These are phyloP conservation scores for Oreochromis grahami DNA, from an alignment of 2,797 vertebrate genomes.

Conservation along the genomic window DNA sequence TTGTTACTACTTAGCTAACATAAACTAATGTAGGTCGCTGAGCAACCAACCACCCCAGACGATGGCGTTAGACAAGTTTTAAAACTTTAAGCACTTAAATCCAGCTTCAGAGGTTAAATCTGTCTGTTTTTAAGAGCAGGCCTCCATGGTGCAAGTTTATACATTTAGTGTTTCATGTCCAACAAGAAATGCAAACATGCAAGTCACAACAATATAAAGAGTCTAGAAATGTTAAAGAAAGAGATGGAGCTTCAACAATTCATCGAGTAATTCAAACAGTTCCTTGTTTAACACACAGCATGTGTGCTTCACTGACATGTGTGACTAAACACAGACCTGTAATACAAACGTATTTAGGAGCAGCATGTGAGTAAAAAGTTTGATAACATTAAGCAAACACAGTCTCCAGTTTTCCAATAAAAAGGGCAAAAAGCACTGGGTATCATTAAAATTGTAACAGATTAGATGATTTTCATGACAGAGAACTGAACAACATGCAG, in stretches of 20 bases:
- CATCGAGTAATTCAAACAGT: background rate
- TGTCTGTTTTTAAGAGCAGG: background rate
- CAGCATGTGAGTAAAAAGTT: background rate
- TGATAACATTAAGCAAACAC: background rate
- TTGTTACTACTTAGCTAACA: background rate
- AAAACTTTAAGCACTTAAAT: background rate
- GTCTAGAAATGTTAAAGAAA: background rate
- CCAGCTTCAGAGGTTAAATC: background rate
- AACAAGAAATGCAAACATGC: background rate
- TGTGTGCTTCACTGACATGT: background rate
- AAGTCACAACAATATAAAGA: background rate
- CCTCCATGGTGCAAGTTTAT: background rate
- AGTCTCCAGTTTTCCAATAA: background rate
- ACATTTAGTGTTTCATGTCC: background rate
- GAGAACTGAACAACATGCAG: background rate
- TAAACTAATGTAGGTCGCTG: background rate
- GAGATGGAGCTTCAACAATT: accelerated
- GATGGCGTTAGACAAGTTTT: accelerated
- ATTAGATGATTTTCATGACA: background rate
- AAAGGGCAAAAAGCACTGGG: background rate
- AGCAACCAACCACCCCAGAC: background rate
- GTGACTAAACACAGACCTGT: background rate
- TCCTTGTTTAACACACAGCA: background rate
- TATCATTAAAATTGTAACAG: background rate
- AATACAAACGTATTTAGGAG: background rate